Evolutionary conservation across 2,797 vertebrate genomes (phyloP).

Genomic region (Phaenicophaeus curvirostris): DNA sequence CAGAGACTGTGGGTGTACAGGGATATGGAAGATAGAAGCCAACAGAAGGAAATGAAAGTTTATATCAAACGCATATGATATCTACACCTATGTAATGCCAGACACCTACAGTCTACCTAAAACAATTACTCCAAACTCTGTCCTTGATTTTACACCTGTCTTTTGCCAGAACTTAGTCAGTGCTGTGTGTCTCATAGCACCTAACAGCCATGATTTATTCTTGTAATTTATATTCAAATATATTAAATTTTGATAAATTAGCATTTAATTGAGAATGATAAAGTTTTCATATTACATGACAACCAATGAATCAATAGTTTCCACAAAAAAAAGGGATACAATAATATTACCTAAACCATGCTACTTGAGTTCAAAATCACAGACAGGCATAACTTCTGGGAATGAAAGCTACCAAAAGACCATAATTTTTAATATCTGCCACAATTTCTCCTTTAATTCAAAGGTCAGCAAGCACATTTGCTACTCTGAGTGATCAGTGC

Average conservation of each 20-base stretch:
- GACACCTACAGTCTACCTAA: neutral
- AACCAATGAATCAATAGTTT: neutral
- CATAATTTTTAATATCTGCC: slow-evolving; percentile 47
- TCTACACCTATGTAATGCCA: neutral
- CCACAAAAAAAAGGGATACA: neutral
- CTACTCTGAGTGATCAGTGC: slow-evolving; percentile 29
- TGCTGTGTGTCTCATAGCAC: neutral
- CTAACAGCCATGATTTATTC: neutral
- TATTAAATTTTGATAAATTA: slow-evolving; percentile 21
- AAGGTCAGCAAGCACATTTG: slow-evolving; percentile 53
- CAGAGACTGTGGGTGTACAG: neutral
- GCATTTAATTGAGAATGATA: neutral
- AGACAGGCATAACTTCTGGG: neutral
- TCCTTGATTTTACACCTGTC: neutral
- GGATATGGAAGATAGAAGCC: neutral
- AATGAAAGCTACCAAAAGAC: neutral
- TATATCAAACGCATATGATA: accelerated
- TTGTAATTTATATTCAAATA: slow-evolving; percentile 1
- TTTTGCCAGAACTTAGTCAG: neutral
- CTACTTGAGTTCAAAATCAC: neutral
- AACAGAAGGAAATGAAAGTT: neutral
- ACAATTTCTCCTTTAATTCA: slow-evolving; percentile 51
- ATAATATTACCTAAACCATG: neutral
- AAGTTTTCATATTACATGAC: neutral
- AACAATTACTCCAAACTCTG: neutral